phyloP scores from a whole-genome alignment of 64 coral and sea anemone genomes.

The Porites australiensis region DNA sequence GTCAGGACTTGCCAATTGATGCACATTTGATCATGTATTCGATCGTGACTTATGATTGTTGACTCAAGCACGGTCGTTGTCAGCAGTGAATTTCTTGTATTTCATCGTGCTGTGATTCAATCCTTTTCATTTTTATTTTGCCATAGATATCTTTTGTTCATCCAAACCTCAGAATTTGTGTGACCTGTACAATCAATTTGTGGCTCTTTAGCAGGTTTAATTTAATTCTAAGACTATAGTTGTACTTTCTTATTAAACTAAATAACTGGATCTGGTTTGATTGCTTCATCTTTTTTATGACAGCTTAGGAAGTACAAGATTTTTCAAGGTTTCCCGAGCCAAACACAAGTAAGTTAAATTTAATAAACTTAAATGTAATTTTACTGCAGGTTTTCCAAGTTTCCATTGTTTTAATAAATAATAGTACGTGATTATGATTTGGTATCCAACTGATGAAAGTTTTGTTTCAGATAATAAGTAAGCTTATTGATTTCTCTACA shows the following conservation, averaged over 20 bases:
- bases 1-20: too few species aligned
- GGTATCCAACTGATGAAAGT: too few species aligned
- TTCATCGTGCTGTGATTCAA: too few species aligned
- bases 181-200: background rate
- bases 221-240: background rate
- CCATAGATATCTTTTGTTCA: background rate
- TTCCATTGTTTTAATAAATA: too few species aligned
- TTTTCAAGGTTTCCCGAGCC: slow-evolving; percentile 96
- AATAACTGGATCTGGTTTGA: background rate
- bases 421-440: too few species aligned
- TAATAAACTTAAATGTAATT: background rate
- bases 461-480: background rate
- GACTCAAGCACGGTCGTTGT: too few species aligned
- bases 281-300: background rate
- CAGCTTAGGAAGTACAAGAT: slow-evolving; percentile 98
- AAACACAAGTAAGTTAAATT: slow-evolving; percentile 80
- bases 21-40: too few species aligned
- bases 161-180: too few species aligned
- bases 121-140: too few species aligned
- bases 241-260: background rate
- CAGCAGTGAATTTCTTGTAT: background rate
- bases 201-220: background rate
- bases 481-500: background rate
- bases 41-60: too few species aligned
- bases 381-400: too few species aligned